A percentile compares a stretch with the other conserved stretches of the same genome.
These are phyloP conservation scores for Myxocyprinus asiaticus DNA, from an alignment of 2,113 vertebrate genomes.

Conservation along the genomic window DNA sequence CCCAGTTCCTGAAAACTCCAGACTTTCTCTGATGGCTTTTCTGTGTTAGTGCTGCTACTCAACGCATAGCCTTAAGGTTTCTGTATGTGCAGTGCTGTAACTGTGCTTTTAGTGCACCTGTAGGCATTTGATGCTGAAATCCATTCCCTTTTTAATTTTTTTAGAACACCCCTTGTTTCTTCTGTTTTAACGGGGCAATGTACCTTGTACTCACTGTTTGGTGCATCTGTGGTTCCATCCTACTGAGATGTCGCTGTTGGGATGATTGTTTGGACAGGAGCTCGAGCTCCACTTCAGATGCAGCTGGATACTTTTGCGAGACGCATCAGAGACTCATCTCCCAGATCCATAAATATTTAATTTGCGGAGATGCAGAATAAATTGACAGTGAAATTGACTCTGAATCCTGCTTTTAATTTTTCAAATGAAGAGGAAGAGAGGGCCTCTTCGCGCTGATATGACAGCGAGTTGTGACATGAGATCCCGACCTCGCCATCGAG, in stretches of 20 bases:
- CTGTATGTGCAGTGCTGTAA: neutral
- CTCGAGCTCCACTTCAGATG: constrained; percentile 62
- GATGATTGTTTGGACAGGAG: constrained; percentile 40
- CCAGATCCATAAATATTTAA: constrained; percentile 76
- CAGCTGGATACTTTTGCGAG: constrained; percentile 64
- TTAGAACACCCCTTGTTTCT: neutral
- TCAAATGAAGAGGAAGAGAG: constrained; percentile 58
- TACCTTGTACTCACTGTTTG: neutral
- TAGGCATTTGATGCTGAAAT: constrained; percentile 3
- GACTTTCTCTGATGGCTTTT: neutral
- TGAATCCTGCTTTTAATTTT: constrained; percentile 73
- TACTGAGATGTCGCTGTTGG: neutral
- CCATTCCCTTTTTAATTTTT: neutral
- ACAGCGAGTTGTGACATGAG: constrained; percentile 48
- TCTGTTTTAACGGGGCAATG: neutral
- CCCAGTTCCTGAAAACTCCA: constrained; percentile 23
- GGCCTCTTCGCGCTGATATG: constrained; percentile 53
- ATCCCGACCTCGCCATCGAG: constrained; percentile 53
- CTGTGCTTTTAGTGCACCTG: constrained; percentile 13
- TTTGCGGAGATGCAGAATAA: constrained; percentile 66
- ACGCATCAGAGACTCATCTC: constrained; percentile 62
- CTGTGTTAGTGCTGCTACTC: neutral
- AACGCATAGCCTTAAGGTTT: constrained; percentile 5
- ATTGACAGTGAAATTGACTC: constrained; percentile 76
- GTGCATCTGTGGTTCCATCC: neutral